Conservation (phyloP, 2,113 vertebrate genomes). For the Chaetorhynchus papuensis region DNA sequence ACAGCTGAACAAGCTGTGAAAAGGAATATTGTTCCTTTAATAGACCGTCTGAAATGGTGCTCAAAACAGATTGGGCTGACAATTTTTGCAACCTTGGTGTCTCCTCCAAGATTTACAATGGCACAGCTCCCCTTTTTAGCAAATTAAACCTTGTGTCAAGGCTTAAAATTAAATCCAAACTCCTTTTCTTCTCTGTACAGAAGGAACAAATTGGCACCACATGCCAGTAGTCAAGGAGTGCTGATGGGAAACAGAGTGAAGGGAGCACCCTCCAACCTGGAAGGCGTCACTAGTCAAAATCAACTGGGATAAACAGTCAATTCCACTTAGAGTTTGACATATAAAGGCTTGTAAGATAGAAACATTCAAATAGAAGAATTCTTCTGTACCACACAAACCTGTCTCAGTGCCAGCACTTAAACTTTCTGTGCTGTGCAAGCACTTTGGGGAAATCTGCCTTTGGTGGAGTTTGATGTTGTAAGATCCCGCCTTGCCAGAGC, state of each 20-base stretch:
- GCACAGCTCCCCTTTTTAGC: slow-evolving; percentile 70
- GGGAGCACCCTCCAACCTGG: slow-evolving; percentile 61
- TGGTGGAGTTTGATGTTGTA: slow-evolving; percentile 52
- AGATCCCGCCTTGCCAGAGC: slow-evolving; percentile 49
- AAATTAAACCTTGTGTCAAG: slow-evolving; percentile 79
- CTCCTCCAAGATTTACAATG: slow-evolving; percentile 75
- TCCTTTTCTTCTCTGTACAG: slow-evolving; percentile 67
- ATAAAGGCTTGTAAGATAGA: slow-evolving; percentile 59
- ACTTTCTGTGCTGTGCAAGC: slow-evolving; percentile 70
- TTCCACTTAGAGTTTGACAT: slow-evolving; percentile 66
- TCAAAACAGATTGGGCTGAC: slow-evolving; percentile 61
- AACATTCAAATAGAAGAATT: slow-evolving; percentile 59
- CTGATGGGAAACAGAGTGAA: slow-evolving; percentile 73
- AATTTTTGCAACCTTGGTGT: slow-evolving; percentile 64
- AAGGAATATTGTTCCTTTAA: slow-evolving; percentile 58
- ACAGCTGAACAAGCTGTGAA: slow-evolving; percentile 35
- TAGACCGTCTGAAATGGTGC: slow-evolving; percentile 10
- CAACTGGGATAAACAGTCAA: slow-evolving; percentile 67
- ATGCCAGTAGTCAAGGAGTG: slow-evolving; percentile 64
- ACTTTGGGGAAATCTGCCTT: slow-evolving; percentile 69
- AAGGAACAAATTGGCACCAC: slow-evolving; percentile 78
- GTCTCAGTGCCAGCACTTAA: slow-evolving; percentile 59
- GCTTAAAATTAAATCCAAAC: slow-evolving; percentile 75
- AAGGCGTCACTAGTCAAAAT: slow-evolving; percentile 65
- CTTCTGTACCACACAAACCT: slow-evolving; percentile 57